Conservation (phyloP, 2,113 vertebrate genomes). For the Entelurus aequoreus region DNA sequence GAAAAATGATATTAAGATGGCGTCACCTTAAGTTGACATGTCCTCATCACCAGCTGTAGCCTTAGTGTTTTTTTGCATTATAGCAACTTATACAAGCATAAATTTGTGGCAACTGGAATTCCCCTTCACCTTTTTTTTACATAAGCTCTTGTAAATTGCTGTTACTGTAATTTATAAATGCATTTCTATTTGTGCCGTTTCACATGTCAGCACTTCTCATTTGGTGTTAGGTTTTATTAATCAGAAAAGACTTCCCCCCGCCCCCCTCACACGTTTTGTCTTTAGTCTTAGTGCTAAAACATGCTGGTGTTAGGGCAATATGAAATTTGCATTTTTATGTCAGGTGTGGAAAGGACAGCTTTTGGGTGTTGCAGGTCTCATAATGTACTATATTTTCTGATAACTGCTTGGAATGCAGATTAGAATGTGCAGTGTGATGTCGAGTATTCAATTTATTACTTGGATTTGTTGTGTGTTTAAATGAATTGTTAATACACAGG, state of each 20-base stretch:
- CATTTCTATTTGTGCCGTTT: constrained; percentile 11
- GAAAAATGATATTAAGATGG: not conserved
- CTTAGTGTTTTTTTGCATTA: not conserved
- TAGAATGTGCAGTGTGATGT: not conserved
- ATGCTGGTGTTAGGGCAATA: constrained; percentile 14
- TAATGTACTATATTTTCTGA: constrained; percentile 2
- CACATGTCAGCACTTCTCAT: constrained; percentile 24
- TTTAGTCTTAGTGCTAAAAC: not conserved
- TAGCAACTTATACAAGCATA: not conserved
- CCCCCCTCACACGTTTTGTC: constrained; percentile 1
- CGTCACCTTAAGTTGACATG: not conserved
- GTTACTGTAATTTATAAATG: not conserved
- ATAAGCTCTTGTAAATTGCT: constrained; percentile 10
- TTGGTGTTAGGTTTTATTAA: constrained; percentile 11
- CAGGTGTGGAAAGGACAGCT: constrained; percentile 30
- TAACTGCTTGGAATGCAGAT: not conserved
- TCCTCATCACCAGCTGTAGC: not conserved
- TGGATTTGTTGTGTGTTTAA: not conserved
- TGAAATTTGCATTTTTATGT: constrained; percentile 23
- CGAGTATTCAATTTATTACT: constrained; percentile 4
- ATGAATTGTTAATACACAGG: not conserved
- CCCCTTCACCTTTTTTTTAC: not conserved
- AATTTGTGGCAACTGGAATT: not conserved
- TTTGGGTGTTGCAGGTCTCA: constrained; percentile 17
- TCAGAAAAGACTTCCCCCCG: no score